phyloP scores from a whole-genome alignment of 2,113 vertebrate genomes.

The Glareola pratincola region DNA sequence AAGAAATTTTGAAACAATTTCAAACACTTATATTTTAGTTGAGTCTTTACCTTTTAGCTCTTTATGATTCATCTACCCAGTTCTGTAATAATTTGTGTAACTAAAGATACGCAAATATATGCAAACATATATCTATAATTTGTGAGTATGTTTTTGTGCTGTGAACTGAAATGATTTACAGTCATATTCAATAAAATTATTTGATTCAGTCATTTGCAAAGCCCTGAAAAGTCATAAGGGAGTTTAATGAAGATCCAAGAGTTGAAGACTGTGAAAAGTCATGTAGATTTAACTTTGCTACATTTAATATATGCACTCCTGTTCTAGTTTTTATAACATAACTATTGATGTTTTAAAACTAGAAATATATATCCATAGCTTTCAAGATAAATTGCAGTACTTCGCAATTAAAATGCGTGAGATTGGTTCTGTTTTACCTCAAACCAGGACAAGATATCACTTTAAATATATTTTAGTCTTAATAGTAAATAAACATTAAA shows the following conservation, averaged over 20 bases:
- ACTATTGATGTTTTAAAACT: background rate
- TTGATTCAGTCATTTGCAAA: background rate
- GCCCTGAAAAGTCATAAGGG: background rate
- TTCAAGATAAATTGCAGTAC: background rate
- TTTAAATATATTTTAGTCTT: background rate
- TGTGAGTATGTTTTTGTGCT: background rate
- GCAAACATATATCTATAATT: background rate
- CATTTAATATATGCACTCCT: background rate
- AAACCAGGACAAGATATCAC: background rate
- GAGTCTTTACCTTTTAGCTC: background rate
- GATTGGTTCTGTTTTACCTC: background rate
- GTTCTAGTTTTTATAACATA: background rate
- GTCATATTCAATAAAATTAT: background rate
- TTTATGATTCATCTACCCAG: background rate
- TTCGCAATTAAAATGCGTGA: background rate
- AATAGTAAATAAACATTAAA: background rate
- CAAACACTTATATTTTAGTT: background rate
- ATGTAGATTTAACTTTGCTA: background rate
- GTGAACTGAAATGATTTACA: background rate
- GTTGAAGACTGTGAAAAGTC: background rate
- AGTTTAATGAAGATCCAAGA: background rate
- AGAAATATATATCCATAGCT: background rate
- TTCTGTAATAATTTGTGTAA: background rate
- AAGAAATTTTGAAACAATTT: background rate
- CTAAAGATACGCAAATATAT: background rate